Percentiles rank a stretch among this genome's conserved stretches.
These are phyloP conservation scores for Spicauda simplicius DNA, from an alignment of 2,888 invertebrate species.

Conservation along the genomic window DNA sequence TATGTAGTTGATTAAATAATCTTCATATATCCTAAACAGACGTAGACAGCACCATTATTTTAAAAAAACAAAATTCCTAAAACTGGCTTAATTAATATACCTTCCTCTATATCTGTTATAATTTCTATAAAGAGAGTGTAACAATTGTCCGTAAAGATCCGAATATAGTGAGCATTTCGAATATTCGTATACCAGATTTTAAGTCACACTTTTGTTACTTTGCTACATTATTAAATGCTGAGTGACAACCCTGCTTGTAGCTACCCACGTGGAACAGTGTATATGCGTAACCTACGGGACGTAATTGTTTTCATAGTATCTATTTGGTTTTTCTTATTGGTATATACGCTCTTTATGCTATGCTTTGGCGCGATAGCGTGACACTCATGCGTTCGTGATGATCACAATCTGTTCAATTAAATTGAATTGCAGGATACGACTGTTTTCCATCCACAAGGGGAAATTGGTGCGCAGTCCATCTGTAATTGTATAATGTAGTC, in stretches of 20 bases:
- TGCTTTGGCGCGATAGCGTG: neutral
- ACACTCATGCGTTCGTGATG: slow-evolving; percentile 8
- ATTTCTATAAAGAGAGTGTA: too few species aligned
- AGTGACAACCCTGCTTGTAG: neutral
- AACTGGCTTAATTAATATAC: too few species aligned
- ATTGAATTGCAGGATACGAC: neutral
- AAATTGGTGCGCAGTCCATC: neutral
- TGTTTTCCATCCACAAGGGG: neutral
- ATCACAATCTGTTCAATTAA: slow-evolving; percentile 1
- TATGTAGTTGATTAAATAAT: too few species aligned
- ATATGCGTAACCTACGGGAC: slow-evolving; percentile 6
- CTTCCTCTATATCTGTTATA: too few species aligned
- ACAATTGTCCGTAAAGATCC: too few species aligned
- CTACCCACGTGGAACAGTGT: slow-evolving; percentile 4
- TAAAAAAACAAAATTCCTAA: too few species aligned
- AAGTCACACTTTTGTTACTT: neutral
- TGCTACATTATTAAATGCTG: neutral
- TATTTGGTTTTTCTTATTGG: neutral
- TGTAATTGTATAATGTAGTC: neutral
- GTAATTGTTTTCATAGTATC: slow-evolving; percentile 3
- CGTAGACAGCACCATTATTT: too few species aligned
- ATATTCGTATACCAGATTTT: too few species aligned
- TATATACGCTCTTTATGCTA: neutral
- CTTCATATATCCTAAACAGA: too few species aligned
- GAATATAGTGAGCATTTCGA: too few species aligned